Conservation (phyloP, 2,888 invertebrate species). For the Schizaphis graminum region DNA sequence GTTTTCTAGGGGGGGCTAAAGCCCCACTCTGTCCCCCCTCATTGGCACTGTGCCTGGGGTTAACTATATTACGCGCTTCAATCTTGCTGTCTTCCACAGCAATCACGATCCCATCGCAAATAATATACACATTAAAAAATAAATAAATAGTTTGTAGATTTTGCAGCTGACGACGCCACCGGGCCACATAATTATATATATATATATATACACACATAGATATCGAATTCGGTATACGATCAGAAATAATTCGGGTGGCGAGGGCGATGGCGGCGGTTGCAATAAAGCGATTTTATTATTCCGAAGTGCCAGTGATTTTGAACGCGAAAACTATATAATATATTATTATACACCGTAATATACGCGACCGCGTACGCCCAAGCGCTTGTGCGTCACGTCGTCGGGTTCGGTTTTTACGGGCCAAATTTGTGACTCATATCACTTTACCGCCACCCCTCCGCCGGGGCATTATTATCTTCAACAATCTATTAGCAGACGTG, state of each 20-base stretch:
- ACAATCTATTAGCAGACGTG: slow-evolving; percentile 64
- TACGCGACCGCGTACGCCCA: background rate
- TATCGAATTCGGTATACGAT: slow-evolving; percentile 35
- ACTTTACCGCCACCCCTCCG: background rate
- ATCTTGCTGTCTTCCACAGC: background rate
- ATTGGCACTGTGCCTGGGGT: no score
- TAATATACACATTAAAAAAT: background rate
- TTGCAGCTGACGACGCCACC: background rate
- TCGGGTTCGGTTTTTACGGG: slow-evolving; percentile 35
- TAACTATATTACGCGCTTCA: no score
- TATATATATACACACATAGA: background rate
- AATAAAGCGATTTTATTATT: slow-evolving; percentile 53
- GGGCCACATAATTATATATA: background rate
- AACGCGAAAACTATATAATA: background rate
- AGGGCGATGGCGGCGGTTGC: background rate
- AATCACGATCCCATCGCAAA: background rate
- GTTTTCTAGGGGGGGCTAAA: no score
- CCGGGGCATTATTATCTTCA: slow-evolving; percentile 36
- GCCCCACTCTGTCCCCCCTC: no score
- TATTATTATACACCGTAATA: no score
- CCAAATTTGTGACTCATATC: slow-evolving; percentile 59
- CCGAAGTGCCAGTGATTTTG: slow-evolving; percentile 15
- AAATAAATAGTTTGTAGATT: background rate
- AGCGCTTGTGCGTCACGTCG: background rate
- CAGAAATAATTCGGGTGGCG: background rate